A percentile compares a stretch with the other conserved stretches of the same genome.
These are phyloP conservation scores for Hippasteria phrygiana DNA, from an alignment of 53 echinoderm and acorn worm species.

Conservation along the genomic window DNA sequence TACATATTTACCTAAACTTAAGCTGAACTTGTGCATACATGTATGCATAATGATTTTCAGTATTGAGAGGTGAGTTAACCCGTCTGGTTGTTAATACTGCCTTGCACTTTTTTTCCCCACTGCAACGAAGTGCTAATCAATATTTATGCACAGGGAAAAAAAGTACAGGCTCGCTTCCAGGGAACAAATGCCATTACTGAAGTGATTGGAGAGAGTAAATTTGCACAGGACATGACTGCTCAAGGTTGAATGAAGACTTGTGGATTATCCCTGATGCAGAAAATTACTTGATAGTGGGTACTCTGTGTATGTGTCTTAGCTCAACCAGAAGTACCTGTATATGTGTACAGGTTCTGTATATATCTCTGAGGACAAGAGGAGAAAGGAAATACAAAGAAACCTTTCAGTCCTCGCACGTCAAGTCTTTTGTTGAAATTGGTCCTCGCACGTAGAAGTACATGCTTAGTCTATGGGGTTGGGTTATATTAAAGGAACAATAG, in stretches of 20 bases:
- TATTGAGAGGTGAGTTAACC: too few species aligned
- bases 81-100: too few species aligned
- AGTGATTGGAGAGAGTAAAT: not conserved
- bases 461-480: too few species aligned
- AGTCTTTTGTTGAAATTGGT: too few species aligned
- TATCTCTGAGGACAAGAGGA: too few species aligned
- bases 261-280: not conserved
- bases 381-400: too few species aligned
- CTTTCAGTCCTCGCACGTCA: too few species aligned
- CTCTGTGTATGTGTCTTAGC: not conserved
- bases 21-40: not conserved
- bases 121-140: not conserved
- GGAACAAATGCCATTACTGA: not conserved
- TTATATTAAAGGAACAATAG: too few species aligned
- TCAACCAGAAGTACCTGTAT: too few species aligned
- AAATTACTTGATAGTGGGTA: not conserved
- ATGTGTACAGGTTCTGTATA: too few species aligned
- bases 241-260: not conserved
- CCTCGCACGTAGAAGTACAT: too few species aligned
- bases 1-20: not conserved
- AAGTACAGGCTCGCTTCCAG: constrained; percentile 1
- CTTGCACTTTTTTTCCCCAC: not conserved
- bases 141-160: not conserved
- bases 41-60: not conserved
- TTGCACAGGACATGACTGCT: not conserved